phyloP scores from a whole-genome alignment of 1,140 invertebrate species.

The Drosophila persimilis region DNA sequence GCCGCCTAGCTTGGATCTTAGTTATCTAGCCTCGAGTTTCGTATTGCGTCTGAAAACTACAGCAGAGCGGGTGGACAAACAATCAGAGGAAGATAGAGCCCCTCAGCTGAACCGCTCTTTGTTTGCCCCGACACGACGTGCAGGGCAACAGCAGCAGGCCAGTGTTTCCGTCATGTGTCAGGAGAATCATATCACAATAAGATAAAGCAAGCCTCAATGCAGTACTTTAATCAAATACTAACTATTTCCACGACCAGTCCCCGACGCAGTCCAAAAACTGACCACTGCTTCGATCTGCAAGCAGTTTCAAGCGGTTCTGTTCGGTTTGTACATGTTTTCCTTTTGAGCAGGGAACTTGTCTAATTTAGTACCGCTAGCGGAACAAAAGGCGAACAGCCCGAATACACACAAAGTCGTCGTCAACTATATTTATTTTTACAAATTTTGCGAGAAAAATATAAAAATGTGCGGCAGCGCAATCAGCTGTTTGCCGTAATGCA shows the following conservation, averaged over 20 bases:
- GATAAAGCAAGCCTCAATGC: constrained; percentile 45
- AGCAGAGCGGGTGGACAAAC: constrained; percentile 3
- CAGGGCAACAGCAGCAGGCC: constrained; percentile 18
- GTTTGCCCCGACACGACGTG: constrained; percentile 45
- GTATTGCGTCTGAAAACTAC: too few relatives aligned
- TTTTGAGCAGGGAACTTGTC: constrained; percentile 40
- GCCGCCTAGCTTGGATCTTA: too few relatives aligned
- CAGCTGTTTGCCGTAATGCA: constrained; percentile 22
- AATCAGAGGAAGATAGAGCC: background rate
- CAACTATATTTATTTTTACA: constrained; percentile 43
- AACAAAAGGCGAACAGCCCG: constrained; percentile 14
- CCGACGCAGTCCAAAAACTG: constrained; percentile 8
- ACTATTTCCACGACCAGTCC: constrained; percentile 6
- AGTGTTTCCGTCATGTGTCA: constrained; percentile 13
- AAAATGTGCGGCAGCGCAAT: constrained; percentile 4
- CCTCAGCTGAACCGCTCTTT: constrained; percentile 7
- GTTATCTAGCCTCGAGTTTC: too few relatives aligned
- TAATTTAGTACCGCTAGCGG: constrained; percentile 23
- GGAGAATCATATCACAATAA: constrained; percentile 34
- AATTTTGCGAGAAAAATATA: constrained; percentile 36
- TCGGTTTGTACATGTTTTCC: constrained; percentile 25
- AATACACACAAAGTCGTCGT: constrained; percentile 14
- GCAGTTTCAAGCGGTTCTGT: constrained; percentile 33
- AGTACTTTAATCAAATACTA: constrained; percentile 56
- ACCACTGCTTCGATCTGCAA: constrained; percentile 9